Conservation (phyloP, 35 echinoderm and acorn worm species). For the Nesometra sesokonis region DNA sequence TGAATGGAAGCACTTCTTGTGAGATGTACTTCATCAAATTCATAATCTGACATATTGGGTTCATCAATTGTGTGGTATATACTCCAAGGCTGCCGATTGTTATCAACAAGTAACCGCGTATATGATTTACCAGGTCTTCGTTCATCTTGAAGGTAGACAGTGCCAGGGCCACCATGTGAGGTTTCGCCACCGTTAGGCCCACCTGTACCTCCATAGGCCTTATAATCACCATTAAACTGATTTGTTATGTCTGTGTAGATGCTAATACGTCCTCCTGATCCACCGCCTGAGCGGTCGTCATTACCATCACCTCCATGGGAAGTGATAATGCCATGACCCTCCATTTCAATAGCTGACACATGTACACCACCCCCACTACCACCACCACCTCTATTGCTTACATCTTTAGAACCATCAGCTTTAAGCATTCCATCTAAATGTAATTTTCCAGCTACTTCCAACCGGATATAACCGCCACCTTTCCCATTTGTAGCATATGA, state of each 20-base stretch:
- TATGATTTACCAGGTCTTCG: conserved; percentile 24
- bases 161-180: conserved; percentile 68
- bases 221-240: conserved; percentile 53
- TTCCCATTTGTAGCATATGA: conserved; percentile 9
- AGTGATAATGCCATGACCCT: conserved; percentile 56
- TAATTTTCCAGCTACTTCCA: conserved; percentile 33
- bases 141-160: conserved; percentile 59
- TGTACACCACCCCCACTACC: conserved; percentile 63
- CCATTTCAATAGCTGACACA: conserved; percentile 32
- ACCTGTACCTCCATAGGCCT: conserved; percentile 45
- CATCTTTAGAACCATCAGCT: conserved; percentile 44
- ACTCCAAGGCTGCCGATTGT: conserved; percentile 37
- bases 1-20: conserved; percentile 56
- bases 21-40: conserved; percentile 70
- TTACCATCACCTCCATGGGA: conserved; percentile 75
- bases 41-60: neutral
- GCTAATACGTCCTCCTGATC: conserved; percentile 69
- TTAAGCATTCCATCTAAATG: conserved; percentile 63
- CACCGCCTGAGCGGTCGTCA: conserved; percentile 42
- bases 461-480: conserved; percentile 50
- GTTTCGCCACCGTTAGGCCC: neutral
- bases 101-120: conserved; percentile 44
- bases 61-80: conserved; percentile 72
- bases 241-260: conserved; percentile 31
- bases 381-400: conserved; percentile 34